A percentile compares a stretch with the other conserved stretches of the same genome.
Conservation (phyloP, 1,140 invertebrate species). For the Drosophila nannoptera region DNA sequence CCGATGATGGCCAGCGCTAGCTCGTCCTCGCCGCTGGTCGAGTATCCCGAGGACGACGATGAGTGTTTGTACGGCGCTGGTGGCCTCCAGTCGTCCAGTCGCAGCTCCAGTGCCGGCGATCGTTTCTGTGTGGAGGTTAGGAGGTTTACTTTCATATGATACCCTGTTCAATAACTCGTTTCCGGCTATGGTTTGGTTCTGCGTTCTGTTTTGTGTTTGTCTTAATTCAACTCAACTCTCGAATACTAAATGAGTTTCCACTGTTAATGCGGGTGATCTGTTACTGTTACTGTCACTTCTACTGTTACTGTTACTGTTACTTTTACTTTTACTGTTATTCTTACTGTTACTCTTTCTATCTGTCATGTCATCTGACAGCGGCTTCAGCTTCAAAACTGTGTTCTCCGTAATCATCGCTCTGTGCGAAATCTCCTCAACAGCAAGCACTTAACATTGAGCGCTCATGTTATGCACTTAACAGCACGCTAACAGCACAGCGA, state of each 20-base stretch:
- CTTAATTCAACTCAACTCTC: slow-evolving; percentile 3
- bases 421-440: slow-evolving; percentile 8
- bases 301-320: slow-evolving; percentile 20
- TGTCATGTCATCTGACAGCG: not conserved
- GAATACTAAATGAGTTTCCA: slow-evolving; percentile 1
- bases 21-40: slow-evolving; percentile 76
- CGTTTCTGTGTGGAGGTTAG: slow-evolving; percentile 79
- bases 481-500: slow-evolving; percentile 14
- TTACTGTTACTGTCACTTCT: slow-evolving; percentile 18
- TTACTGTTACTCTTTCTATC: not conserved
- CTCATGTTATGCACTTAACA: slow-evolving; percentile 6
- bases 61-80: slow-evolving; percentile 50
- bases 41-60: slow-evolving; percentile 87
- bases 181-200: slow-evolving; percentile 45
- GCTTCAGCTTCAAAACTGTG: slow-evolving; percentile 12
- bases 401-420: slow-evolving; percentile 1
- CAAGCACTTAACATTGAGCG: slow-evolving; percentile 1
- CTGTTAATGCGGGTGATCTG: slow-evolving; percentile 3
- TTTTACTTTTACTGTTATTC: not conserved
- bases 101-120: slow-evolving; percentile 72
- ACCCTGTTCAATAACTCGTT: slow-evolving; percentile 44
- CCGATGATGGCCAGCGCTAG: slow-evolving; percentile 23
- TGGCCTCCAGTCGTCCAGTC: slow-evolving; percentile 51
- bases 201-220: slow-evolving; percentile 22
- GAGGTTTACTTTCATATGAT: slow-evolving; percentile 63